These are phyloP conservation scores for Ormyrus labotus DNA, from an alignment of 2,888 invertebrate species.

Conservation along the genomic window DNA sequence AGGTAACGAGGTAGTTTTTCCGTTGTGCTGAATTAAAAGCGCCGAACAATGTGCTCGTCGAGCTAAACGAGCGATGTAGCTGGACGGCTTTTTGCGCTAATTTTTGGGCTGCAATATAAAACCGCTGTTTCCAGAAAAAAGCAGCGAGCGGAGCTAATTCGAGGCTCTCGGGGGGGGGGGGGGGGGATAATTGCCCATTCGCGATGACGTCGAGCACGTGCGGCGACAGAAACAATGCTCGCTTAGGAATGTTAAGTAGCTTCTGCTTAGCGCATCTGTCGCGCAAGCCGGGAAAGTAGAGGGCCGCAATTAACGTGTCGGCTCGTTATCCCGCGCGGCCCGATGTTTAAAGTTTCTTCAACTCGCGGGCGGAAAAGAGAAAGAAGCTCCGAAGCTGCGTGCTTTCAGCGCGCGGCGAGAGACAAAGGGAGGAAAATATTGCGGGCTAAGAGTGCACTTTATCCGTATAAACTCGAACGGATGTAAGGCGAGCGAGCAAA, in stretches of 20 bases:
- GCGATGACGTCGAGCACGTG: not conserved
- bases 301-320: constrained; percentile 24
- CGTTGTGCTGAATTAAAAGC: no score
- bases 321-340: not conserved
- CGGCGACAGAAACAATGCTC: constrained; percentile 24
- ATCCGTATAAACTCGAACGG: constrained; percentile 3
- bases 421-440: constrained; percentile 41
- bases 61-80: no score
- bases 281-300: not conserved
- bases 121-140: not conserved
- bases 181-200: constrained; percentile 16
- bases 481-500: not conserved
- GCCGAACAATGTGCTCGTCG: no score
- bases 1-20: no score
- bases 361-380: constrained; percentile 8
- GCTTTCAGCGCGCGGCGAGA: not conserved
- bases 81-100: no score
- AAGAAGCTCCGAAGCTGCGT: not conserved
- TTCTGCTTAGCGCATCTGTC: constrained; percentile 33
- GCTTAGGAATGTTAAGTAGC: constrained; percentile 38
- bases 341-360: constrained; percentile 42
- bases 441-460: constrained; percentile 18
- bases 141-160: constrained; percentile 21
- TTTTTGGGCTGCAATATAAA: not conserved
- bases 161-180: not conserved